A percentile compares a stretch with the other conserved stretches of the same genome.
Conservation (phyloP, 2,113 vertebrate genomes). For the Charina bottae region DNA sequence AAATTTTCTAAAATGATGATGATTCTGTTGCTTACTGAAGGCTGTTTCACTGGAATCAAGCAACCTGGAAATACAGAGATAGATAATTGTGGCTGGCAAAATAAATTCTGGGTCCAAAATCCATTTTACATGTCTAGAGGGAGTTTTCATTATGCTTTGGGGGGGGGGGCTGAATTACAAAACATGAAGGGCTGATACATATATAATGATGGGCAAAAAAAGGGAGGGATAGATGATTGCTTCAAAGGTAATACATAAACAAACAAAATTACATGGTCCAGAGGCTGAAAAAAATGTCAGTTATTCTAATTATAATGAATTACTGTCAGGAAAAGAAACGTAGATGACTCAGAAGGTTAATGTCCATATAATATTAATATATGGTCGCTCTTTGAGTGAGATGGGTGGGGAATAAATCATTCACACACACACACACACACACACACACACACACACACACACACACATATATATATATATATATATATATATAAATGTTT, state of each 20-base stretch:
- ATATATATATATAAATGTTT: neutral
- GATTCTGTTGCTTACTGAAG: constrained; percentile 75
- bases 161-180: neutral
- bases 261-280: neutral
- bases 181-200: neutral
- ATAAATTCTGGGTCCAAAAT: constrained; percentile 37
- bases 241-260: neutral
- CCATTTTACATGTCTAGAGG: constrained; percentile 27
- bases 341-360: neutral
- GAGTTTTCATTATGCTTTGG: neutral
- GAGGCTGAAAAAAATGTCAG: neutral
- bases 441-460: no score
- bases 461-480: no score
- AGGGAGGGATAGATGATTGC: neutral
- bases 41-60: constrained; percentile 81
- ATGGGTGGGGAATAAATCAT: no score
- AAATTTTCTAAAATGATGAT: constrained; percentile 88
- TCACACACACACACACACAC: no score
- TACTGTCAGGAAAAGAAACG: neutral
- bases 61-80: constrained; percentile 76
- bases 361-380: neutral
- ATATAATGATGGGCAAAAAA: neutral
- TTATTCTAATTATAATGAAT: neutral
- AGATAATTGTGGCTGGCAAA: neutral
- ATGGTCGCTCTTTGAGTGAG: no score